Conservation (phyloP, 2,888 invertebrate species). For the Eupeodes latifasciatus region DNA sequence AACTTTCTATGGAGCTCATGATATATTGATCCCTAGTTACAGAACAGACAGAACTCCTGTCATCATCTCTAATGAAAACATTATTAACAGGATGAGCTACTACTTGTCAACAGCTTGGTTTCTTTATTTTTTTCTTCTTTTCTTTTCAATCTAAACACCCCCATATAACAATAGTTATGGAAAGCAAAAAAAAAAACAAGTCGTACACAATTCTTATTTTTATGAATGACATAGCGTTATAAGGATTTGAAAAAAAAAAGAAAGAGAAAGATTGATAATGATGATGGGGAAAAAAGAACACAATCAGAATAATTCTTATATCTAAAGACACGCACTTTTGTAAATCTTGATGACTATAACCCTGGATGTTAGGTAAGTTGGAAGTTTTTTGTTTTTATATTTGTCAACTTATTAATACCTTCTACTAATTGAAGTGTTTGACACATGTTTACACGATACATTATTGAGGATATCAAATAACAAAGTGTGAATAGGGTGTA, state of each 20-base stretch:
- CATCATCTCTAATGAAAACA: constrained; percentile 42
- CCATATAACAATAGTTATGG: background rate
- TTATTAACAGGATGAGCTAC: constrained; percentile 51
- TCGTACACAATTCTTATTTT: background rate
- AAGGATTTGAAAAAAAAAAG: no score
- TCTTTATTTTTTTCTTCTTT: background rate
- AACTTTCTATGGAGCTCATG: background rate
- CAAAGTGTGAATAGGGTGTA: constrained; percentile 22
- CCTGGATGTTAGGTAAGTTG: background rate
- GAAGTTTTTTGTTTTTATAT: background rate
- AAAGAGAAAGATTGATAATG: background rate
- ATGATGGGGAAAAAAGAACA: background rate
- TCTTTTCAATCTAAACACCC: background rate
- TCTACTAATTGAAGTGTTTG: constrained; percentile 27
- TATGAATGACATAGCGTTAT: background rate
- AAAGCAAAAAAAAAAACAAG: background rate
- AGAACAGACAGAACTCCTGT: background rate
- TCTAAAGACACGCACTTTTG: background rate
- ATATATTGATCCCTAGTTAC: constrained; percentile 1
- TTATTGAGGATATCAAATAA: constrained; percentile 41
- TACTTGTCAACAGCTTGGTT: constrained; percentile 44
- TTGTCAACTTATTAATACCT: background rate
- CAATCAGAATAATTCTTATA: background rate
- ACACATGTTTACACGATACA: constrained; percentile 42
- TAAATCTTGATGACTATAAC: background rate